Evolutionary conservation across 2,113 vertebrate species (phyloP).

Genomic region (Argyrosomus japonicus): DNA sequence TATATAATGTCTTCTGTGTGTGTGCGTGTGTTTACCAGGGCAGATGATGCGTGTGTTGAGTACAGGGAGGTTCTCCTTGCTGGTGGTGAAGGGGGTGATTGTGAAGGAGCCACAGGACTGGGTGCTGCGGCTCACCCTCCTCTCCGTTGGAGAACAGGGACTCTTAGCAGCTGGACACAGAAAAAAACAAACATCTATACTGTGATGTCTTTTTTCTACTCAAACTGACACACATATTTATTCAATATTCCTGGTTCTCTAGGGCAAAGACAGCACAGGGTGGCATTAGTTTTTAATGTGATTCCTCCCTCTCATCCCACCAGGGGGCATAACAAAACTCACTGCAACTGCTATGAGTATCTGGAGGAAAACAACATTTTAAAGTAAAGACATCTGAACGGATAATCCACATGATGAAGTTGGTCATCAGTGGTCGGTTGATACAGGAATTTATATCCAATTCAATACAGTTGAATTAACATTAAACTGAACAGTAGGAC

Average conservation of each 20-base stretch:
- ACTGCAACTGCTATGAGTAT: neutral
- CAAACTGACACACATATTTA: neutral
- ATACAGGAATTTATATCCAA: too few species aligned
- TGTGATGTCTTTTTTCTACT: neutral
- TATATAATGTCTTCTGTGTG: neutral
- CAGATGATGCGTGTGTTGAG: conserved; percentile 99
- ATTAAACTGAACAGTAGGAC: too few species aligned
- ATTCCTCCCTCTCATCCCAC: neutral
- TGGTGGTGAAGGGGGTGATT: conserved; percentile 88
- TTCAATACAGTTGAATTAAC: too few species aligned
- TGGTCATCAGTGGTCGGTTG: neutral
- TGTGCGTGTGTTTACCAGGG: conserved; percentile 86
- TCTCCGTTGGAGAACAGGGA: conserved; percentile 89
- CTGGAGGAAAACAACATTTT: neutral
- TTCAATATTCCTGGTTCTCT: neutral
- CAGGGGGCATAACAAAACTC: neutral
- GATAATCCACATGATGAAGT: neutral
- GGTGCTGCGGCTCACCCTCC: conserved; percentile 86
- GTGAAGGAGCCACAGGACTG: conserved; percentile 90
- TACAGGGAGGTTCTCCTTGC: conserved; percentile 97
- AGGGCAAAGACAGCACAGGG: neutral
- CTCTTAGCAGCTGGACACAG: conserved; percentile 82
- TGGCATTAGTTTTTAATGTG: neutral
- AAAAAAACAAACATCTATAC: neutral
- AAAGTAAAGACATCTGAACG: neutral